phyloP scores from a whole-genome alignment of 1,140 invertebrate genomes.

The Aporrectodea caliginosa region DNA sequence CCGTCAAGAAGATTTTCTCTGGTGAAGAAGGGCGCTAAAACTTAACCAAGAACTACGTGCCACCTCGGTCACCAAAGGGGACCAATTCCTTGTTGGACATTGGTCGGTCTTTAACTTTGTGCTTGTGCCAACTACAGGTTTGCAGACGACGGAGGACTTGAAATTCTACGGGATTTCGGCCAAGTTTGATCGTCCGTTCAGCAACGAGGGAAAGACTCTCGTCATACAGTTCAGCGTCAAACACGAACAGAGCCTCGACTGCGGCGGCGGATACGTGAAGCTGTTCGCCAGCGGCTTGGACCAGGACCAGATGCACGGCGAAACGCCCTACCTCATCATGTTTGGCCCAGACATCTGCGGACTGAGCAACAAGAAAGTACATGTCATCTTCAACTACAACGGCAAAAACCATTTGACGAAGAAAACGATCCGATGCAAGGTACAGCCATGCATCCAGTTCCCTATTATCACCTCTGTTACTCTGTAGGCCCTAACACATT shows the following conservation, averaged over 20 bases:
- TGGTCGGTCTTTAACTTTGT: too few relatives aligned
- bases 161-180: conserved; percentile 91
- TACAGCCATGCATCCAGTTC: too few relatives aligned
- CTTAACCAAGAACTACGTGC: too few relatives aligned
- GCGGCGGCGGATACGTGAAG: conserved; percentile 97
- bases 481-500: too few relatives aligned
- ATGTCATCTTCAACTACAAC: conserved; percentile 99
- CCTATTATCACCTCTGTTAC: too few relatives aligned
- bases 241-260: conserved; percentile 99
- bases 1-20: too few relatives aligned
- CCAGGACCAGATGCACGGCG: conserved; percentile 90
- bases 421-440: conserved; percentile 70
- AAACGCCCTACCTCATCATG: conserved; percentile 94
- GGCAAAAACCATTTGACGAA: conserved; percentile 96
- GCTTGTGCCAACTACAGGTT: conserved; percentile 65
- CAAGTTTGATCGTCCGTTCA: conserved; percentile 84
- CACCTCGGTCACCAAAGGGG: too few relatives aligned
- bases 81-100: too few relatives aligned
- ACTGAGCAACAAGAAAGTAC: conserved; percentile 96
- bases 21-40: too few relatives aligned
- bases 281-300: conserved; percentile 86
- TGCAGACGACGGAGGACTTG: conserved; percentile 94
- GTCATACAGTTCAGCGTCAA: conserved; percentile 97
- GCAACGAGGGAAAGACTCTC: conserved; percentile 82
- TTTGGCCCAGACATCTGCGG: conserved; percentile 99